Evolutionary conservation across 2,113 vertebrate species (phyloP).

Genomic region (Lethenteron reissneri): DNA sequence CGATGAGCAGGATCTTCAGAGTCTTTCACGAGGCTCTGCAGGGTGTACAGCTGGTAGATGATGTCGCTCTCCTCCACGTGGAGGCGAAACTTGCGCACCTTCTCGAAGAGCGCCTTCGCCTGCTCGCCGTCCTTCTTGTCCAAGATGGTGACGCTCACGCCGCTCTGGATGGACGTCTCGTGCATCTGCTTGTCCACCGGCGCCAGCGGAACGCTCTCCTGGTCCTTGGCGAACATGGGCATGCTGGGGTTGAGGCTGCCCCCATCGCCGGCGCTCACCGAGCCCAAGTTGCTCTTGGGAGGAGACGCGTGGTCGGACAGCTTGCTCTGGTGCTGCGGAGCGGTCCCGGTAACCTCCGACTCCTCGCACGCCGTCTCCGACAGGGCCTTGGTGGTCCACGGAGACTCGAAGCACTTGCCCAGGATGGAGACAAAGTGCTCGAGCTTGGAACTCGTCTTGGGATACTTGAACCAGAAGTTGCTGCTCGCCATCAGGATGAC

Average conservation of each 20-base stretch:
- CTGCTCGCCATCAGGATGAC: slow-evolving; percentile 32
- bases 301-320: not conserved
- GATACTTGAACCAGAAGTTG: slow-evolving; percentile 48
- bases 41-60: slow-evolving; percentile 38
- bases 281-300: not conserved
- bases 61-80: slow-evolving; percentile 34
- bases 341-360: slow-evolving; percentile 8
- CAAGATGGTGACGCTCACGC: slow-evolving; percentile 18
- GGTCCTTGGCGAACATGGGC: no score
- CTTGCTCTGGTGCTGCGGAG: not conserved
- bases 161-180: not conserved
- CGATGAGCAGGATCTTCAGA: slow-evolving; percentile 23
- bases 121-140: slow-evolving; percentile 38
- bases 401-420: slow-evolving; percentile 41
- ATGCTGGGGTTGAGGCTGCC: not conserved
- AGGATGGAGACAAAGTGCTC: slow-evolving; percentile 41
- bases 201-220: not conserved
- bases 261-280: not conserved
- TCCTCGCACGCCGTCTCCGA: slow-evolving; percentile 28
- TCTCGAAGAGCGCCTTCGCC: slow-evolving; percentile 39
- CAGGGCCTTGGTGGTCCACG: slow-evolving; percentile 40
- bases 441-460: slow-evolving; percentile 36
- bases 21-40: slow-evolving; percentile 35
- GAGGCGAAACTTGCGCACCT: slow-evolving; percentile 30
- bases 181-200: not conserved